These are phyloP conservation scores for Drosophila parvula DNA, from an alignment of 1,140 invertebrate genomes.

Conservation along the genomic window DNA sequence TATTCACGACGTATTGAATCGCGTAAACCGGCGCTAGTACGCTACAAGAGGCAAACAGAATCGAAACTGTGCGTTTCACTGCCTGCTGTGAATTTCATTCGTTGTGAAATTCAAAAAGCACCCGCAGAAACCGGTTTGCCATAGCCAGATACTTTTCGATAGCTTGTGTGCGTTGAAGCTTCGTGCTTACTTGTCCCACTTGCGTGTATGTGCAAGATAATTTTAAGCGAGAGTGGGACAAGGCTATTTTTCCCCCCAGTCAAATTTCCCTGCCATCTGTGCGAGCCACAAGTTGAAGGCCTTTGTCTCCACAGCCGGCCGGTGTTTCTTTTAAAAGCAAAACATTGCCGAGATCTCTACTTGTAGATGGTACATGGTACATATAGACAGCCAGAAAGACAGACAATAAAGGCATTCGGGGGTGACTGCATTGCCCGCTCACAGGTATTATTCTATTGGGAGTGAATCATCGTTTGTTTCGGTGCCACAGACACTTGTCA, in stretches of 20 bases:
- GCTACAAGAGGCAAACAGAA: slow-evolving; percentile 29
- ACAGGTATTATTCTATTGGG: background rate
- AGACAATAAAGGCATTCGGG: background rate
- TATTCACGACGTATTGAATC: slow-evolving; percentile 60
- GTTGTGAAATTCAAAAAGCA: slow-evolving; percentile 83
- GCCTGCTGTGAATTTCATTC: slow-evolving; percentile 69
- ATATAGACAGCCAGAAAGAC: background rate
- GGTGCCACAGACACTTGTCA: background rate
- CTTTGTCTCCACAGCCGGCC: slow-evolving; percentile 35
- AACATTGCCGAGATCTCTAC: slow-evolving; percentile 9
- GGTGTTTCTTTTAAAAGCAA: slow-evolving; percentile 33
- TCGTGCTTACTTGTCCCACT: slow-evolving; percentile 16
- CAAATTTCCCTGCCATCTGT: slow-evolving; percentile 33
- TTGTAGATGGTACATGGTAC: background rate
- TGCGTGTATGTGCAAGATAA: slow-evolving; percentile 9
- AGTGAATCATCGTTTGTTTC: slow-evolving; percentile 17
- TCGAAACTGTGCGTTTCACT: slow-evolving; percentile 29
- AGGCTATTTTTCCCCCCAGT: slow-evolving; percentile 13
- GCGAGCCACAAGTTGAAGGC: slow-evolving; percentile 32
- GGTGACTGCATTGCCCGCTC: background rate
- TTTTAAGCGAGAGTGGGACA: slow-evolving; percentile 16
- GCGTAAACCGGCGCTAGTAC: background rate
- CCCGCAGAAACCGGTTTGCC: slow-evolving; percentile 61
- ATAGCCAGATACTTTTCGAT: slow-evolving; percentile 56
- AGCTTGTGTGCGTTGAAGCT: slow-evolving; percentile 35